phyloP scores from a whole-genome alignment of 1,140 invertebrate species.

The Bactericera cockerelli region DNA sequence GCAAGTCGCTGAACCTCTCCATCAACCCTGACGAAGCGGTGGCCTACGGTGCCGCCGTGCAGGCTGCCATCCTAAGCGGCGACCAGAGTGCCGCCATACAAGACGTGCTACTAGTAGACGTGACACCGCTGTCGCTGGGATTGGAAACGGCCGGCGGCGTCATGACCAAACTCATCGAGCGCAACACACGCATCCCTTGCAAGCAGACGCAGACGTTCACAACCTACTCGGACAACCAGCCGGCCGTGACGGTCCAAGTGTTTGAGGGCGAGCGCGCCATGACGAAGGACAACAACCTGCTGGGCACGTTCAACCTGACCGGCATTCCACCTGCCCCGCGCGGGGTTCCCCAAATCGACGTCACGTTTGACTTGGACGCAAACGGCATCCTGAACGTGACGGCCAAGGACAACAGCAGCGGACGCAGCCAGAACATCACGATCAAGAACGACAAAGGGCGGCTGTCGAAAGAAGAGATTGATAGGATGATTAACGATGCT shows the following conservation, averaged over 20 bases:
- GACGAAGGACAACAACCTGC: constrained; percentile 53
- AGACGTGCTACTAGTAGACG: constrained; percentile 38
- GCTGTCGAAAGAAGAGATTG: too few species aligned
- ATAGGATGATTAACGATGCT: constrained; percentile 80
- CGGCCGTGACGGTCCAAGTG: constrained; percentile 48
- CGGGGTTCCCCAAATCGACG: too few species aligned
- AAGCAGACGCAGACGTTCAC: too few species aligned
- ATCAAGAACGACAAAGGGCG: constrained; percentile 91
- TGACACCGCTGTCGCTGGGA: constrained; percentile 34
- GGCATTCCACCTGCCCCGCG: too few species aligned
- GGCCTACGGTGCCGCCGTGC: constrained; percentile 52
- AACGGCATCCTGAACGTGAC: too few species aligned
- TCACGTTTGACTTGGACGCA: too few species aligned
- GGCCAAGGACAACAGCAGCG: constrained; percentile 60
- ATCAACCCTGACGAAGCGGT: constrained; percentile 63
- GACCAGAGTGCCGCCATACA: constrained; percentile 33
- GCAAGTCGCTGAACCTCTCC: too few species aligned
- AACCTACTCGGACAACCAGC: constrained; percentile 52
- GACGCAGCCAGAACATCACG: constrained; percentile 57
- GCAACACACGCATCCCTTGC: constrained; percentile 45
- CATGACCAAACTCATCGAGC: constrained; percentile 45
- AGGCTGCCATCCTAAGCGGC: too few species aligned
- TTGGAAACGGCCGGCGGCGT: constrained; percentile 32
- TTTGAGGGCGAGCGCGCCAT: too few species aligned
- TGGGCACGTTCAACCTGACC: constrained; percentile 59